These are phyloP conservation scores for Kryptolebias ocellatus DNA, from an alignment of 2,797 vertebrate genomes.

Conservation along the genomic window DNA sequence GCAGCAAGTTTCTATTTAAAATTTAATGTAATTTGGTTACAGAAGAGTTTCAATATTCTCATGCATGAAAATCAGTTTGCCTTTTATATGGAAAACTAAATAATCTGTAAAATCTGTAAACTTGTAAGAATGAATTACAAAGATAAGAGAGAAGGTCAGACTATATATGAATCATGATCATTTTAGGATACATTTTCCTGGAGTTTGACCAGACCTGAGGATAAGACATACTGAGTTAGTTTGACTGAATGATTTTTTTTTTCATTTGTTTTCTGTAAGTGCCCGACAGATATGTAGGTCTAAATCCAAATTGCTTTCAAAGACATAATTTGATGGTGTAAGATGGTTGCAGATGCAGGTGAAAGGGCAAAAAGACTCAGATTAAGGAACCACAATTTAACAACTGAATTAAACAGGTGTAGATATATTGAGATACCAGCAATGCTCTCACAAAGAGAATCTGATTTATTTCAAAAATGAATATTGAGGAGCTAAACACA, in stretches of 20 bases:
- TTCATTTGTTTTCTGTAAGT: conserved; percentile 20
- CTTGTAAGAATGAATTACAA: conserved; percentile 1
- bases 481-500: conserved; percentile 1
- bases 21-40: background rate
- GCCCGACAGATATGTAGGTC: conserved; percentile 28
- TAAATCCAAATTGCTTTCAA: conserved; percentile 38
- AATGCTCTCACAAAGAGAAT: background rate
- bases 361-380: conserved; percentile 7
- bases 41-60: background rate
- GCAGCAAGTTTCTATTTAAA: no score
- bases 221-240: conserved; percentile 10
- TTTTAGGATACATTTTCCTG: conserved; percentile 28
- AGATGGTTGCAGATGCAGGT: conserved; percentile 25
- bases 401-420: conserved; percentile 5
- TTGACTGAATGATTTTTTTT: conserved; percentile 20
- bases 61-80: background rate
- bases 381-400: conserved; percentile 20
- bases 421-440: conserved; percentile 13
- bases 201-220: background rate
- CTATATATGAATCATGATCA: conserved; percentile 23
- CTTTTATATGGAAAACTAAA: background rate
- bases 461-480: background rate
- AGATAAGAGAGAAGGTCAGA: conserved; percentile 15
- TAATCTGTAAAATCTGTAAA: conserved; percentile 10
- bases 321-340: conserved; percentile 27